Evolutionary conservation across 2,113 vertebrate genomes (phyloP).

Genomic region (Fulmarus glacialis): DNA sequence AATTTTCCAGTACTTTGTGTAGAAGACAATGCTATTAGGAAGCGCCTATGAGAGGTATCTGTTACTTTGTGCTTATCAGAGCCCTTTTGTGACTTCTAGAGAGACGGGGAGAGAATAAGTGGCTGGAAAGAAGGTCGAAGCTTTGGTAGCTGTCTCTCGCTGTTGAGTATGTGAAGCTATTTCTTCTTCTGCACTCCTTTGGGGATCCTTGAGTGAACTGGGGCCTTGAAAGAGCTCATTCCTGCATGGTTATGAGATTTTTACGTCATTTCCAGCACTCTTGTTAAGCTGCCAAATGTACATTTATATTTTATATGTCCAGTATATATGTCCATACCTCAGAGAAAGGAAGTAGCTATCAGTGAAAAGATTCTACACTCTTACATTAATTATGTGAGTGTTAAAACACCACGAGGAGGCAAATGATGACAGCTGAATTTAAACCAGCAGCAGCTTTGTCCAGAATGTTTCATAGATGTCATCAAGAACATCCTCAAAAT

Average conservation of each 20-base stretch:
- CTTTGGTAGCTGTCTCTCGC: not conserved
- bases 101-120: not conserved
- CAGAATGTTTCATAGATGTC: not conserved
- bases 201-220: not conserved
- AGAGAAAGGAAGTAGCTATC: not conserved
- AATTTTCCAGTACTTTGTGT: not conserved
- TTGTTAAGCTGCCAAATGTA: not conserved
- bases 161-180: not conserved
- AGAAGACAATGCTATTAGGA: not conserved
- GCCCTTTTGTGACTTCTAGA: not conserved
- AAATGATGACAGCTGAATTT: not conserved
- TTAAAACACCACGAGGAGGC: not conserved
- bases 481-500: not conserved
- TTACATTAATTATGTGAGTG: not conserved
- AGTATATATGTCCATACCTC: not conserved
- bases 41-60: rapidly evolving
- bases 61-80: not conserved
- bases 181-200: not conserved
- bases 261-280: not conserved
- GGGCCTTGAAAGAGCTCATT: not conserved
- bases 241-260: not conserved
- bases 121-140: not conserved
- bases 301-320: not conserved
- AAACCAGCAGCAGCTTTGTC: not conserved
- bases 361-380: not conserved